Conservation (phyloP, 2,797 vertebrate species). For the Gastrophryne carolinensis region DNA sequence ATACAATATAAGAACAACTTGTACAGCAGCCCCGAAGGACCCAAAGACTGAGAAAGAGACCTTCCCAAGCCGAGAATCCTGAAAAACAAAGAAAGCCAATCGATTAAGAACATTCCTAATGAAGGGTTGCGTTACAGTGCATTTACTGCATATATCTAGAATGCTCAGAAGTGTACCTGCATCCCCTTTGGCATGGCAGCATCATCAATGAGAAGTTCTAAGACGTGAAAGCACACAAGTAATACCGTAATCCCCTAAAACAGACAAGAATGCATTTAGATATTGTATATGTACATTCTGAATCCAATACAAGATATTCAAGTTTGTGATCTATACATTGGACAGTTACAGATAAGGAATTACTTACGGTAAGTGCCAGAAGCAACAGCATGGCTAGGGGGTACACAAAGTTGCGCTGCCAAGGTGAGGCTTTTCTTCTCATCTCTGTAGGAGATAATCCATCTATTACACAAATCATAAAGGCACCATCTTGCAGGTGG, state of each 20-base stretch:
- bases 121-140: not conserved
- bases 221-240: conserved; percentile 88
- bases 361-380: conserved; percentile 83
- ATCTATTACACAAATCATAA: no score
- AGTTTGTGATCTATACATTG: not conserved
- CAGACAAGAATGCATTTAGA: not conserved
- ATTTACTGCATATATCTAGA: not conserved
- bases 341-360: not conserved
- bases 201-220: conserved; percentile 94
- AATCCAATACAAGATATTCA: not conserved
- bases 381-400: conserved; percentile 90
- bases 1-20: conserved; percentile 97
- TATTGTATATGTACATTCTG: not conserved
- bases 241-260: conserved; percentile 88
- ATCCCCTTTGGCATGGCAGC: conserved; percentile 91
- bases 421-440: conserved; percentile 84
- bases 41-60: conserved; percentile 95
- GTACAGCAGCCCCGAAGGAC: conserved; percentile 89
- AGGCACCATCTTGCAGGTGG: no score
- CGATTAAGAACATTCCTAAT: not conserved
- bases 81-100: conserved; percentile 5
- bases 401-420: conserved; percentile 95
- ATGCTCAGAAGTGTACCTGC: conserved; percentile 72
- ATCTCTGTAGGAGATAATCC: conserved; percentile 70
- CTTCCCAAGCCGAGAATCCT: conserved; percentile 87